Conservation (phyloP, 1,140 invertebrate genomes). For the Tetramorium parvispinum region DNA sequence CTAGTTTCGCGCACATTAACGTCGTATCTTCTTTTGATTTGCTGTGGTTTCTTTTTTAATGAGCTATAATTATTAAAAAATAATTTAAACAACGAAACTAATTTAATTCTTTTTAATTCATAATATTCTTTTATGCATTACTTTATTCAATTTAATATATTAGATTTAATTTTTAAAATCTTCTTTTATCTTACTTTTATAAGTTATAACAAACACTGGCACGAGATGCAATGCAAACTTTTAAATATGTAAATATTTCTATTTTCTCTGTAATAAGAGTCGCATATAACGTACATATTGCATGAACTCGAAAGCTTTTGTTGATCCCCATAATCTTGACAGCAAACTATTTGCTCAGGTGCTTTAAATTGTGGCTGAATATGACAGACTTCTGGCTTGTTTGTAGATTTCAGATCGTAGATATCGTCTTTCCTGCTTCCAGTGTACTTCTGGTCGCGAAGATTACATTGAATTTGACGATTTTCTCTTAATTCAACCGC, state of each 20-base stretch:
- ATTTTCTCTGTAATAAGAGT: neutral
- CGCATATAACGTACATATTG: neutral
- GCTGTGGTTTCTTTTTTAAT: neutral
- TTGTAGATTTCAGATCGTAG: neutral
- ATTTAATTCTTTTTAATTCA: neutral
- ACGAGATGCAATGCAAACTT: neutral
- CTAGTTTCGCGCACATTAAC: neutral
- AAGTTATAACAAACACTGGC: neutral
- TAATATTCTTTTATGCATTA: too few relatives aligned
- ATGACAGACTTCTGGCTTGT: slow-evolving; percentile 11
- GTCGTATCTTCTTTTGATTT: slow-evolving; percentile 7
- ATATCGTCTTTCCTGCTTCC: neutral
- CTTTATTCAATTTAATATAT: neutral
- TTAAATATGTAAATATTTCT: neutral
- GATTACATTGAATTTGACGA: slow-evolving; percentile 8
- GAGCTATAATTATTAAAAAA: neutral
- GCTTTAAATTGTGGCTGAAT: slow-evolving; percentile 1
- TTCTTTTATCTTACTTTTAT: neutral
- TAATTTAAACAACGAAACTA: neutral
- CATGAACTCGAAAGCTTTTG: neutral
- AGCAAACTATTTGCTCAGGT: neutral
- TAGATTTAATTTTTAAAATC: neutral
- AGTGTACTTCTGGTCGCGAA: neutral
- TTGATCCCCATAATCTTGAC: slow-evolving; percentile 7
- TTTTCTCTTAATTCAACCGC: neutral